These are phyloP conservation scores for Rhynchonycteris naso DNA, from an alignment of 2,797 vertebrate genomes.

Conservation along the genomic window DNA sequence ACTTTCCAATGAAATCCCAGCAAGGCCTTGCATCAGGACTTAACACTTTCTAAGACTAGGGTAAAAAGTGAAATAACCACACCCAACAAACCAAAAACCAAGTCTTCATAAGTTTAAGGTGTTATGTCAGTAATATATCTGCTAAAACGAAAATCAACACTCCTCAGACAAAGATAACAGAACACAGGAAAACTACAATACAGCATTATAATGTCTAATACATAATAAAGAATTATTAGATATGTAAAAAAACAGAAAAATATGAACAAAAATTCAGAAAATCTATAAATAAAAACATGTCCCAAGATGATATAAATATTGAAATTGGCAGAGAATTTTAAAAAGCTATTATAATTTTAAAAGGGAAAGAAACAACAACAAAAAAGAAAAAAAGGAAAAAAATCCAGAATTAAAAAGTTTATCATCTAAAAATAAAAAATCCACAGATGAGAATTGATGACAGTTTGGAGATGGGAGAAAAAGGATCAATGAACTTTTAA, in stretches of 20 bases:
- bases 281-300: not conserved
- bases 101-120: not conserved
- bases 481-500: not conserved
- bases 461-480: not conserved
- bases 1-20: not conserved
- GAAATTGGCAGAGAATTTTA: not conserved
- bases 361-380: slow-evolving; percentile 25
- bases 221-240: not conserved
- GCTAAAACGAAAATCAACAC: not conserved
- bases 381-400: not conserved
- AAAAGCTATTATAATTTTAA: not conserved
- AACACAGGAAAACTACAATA: not conserved
- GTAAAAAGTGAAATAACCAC: not conserved
- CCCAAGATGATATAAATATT: not conserved
- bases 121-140: slow-evolving; percentile 1
- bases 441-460: not conserved
- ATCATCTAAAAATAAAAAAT: slow-evolving; percentile 8
- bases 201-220: not conserved
- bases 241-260: not conserved
- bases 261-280: not conserved
- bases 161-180: slow-evolving; percentile 2
- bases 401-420: not conserved
- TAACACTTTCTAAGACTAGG: not conserved
- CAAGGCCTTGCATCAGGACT: not conserved
- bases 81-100: not conserved